These are phyloP conservation scores for Thalassophryne amazonica DNA, from an alignment of 2,797 vertebrate genomes.

Conservation along the genomic window DNA sequence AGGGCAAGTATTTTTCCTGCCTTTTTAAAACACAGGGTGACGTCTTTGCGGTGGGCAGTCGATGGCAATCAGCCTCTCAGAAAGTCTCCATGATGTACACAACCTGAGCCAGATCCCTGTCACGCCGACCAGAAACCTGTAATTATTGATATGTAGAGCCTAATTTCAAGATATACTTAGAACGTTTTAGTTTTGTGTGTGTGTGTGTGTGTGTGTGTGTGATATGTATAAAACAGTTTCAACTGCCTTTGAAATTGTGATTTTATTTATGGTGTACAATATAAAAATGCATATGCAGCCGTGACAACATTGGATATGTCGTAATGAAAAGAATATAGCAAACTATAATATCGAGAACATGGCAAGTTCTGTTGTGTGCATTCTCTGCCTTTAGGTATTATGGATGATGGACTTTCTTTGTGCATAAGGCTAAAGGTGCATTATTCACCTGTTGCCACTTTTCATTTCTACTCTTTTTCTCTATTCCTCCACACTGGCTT, in stretches of 20 bases:
- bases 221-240: too few relatives aligned
- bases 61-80: constrained; percentile 22
- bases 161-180: neutral
- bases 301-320: constrained; percentile 13
- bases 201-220: too few relatives aligned
- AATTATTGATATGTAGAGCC: neutral
- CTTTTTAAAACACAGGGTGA: constrained; percentile 39
- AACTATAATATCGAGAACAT: neutral
- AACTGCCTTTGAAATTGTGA: constrained; percentile 9
- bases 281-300: neutral
- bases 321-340: constrained; percentile 14
- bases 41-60: constrained; percentile 48
- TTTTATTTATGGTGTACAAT: neutral
- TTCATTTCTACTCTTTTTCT: constrained; percentile 33
- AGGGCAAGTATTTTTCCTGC: constrained; percentile 29
- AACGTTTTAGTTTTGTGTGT: neutral
- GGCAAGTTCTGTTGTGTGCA: neutral
- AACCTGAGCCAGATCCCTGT: constrained; percentile 24
- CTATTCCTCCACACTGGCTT: constrained; percentile 53
- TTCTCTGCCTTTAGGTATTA: constrained; percentile 11
- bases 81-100: constrained; percentile 9
- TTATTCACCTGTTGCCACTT: constrained; percentile 24
- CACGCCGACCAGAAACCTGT: neutral
- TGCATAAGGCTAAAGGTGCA: neutral
- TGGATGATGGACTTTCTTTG: constrained; percentile 22